Conservation (phyloP, 2,113 vertebrate genomes). For the Nannospalax galili region DNA sequence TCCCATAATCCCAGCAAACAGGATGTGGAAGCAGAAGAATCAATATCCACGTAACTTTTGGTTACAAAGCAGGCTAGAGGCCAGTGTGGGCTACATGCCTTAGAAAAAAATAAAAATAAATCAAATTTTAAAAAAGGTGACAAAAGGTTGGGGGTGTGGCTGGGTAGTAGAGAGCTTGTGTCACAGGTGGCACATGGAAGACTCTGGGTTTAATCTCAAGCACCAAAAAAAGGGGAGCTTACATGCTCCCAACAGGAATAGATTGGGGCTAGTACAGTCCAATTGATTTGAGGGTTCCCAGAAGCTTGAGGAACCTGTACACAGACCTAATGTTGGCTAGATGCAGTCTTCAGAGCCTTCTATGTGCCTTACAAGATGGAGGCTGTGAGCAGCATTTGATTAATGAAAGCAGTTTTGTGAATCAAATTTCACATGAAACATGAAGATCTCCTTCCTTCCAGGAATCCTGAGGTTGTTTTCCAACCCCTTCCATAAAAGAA, state of each 20-base stretch:
- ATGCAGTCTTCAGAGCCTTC: slow-evolving; percentile 14
- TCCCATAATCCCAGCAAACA: not conserved
- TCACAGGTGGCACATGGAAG: no score
- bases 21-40: not conserved
- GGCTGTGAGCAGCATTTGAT: slow-evolving; percentile 30
- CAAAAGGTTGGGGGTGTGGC: not conserved
- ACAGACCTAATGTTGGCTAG: not conserved
- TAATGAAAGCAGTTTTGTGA: slow-evolving; percentile 13
- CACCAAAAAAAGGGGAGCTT: not conserved
- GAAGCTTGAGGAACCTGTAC: not conserved
- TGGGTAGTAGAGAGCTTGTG: not conserved
- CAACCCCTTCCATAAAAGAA: not conserved
- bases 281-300: not conserved
- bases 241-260: not conserved
- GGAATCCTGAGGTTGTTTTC: not conserved
- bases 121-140: no score
- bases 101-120: not conserved
- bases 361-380: slow-evolving; percentile 3
- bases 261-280: not conserved
- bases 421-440: slow-evolving; percentile 1
- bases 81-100: not conserved
- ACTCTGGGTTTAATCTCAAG: not conserved
- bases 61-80: not conserved
- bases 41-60: not conserved
- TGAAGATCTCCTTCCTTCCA: not conserved